Evolutionary conservation across 2,888 invertebrate genomes (phyloP).

Genomic region (Heliconius hortense): DNA sequence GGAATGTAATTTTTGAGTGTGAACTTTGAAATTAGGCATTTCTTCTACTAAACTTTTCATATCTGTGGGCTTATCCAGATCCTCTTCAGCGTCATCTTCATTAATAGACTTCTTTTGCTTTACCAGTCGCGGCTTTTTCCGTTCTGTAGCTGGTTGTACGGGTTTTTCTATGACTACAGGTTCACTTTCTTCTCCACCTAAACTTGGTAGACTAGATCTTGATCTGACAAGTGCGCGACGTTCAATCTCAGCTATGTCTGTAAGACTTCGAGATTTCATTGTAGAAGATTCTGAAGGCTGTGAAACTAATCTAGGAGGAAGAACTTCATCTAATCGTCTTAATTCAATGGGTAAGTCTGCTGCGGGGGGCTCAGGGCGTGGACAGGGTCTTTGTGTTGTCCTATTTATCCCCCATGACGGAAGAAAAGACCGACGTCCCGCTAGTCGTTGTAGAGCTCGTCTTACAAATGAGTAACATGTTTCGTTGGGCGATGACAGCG

Average conservation of each 20-base stretch:
- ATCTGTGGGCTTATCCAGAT: conserved; percentile 85
- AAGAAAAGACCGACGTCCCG: conserved; percentile 88
- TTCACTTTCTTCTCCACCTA: conserved; percentile 74
- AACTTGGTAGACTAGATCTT: conserved; percentile 88
- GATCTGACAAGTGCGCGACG: conserved; percentile 87
- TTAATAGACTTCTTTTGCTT: conserved; percentile 94
- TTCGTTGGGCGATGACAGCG: conserved; percentile 94
- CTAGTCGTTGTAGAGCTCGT: conserved; percentile 92
- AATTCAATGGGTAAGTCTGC: conserved; percentile 94
- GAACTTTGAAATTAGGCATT: conserved; percentile 85
- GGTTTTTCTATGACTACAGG: conserved; percentile 56
- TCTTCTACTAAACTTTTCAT: conserved; percentile 85
- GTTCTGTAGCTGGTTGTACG: conserved; percentile 58
- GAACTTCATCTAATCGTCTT: conserved; percentile 85
- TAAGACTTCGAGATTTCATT: conserved; percentile 91
- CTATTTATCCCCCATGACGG: conserved; percentile 87
- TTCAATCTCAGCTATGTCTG: conserved; percentile 90
- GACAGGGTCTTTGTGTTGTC: conserved; percentile 72
- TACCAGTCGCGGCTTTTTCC: conserved; percentile 86
- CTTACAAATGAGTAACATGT: conserved; percentile 97
- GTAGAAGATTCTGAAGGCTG: conserved; percentile 82
- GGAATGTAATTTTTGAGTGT: conserved; percentile 68
- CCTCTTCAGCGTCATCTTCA: conserved; percentile 86
- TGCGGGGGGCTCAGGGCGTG: conserved; percentile 88
- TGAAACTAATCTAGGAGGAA: conserved; percentile 74